Percentiles rank a stretch among this genome's conserved stretches.
Conservation (phyloP, 2,797 vertebrate species). For the Vipera latastei region DNA sequence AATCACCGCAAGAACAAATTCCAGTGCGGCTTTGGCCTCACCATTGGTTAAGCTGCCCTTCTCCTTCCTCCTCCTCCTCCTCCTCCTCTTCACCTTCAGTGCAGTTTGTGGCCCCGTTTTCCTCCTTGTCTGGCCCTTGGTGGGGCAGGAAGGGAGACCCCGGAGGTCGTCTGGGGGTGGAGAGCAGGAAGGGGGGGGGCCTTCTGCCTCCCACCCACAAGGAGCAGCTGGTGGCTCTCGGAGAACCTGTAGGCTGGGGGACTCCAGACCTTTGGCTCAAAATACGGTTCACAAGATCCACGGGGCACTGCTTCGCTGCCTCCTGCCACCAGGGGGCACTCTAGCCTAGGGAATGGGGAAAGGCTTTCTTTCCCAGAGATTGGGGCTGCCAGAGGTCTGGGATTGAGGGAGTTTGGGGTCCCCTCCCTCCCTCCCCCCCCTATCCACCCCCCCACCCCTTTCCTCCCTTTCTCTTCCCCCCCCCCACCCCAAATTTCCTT, state of each 20-base stretch:
- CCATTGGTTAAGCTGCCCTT: constrained; percentile 79
- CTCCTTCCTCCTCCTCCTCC: not conserved
- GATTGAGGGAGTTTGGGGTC: not conserved
- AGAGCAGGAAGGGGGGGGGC: not conserved
- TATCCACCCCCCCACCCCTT: not conserved
- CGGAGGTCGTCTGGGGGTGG: too few species aligned
- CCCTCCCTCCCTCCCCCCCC: not conserved
- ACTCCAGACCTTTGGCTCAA: not conserved
- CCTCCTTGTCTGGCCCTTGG: not conserved
- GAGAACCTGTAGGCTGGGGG: not conserved
- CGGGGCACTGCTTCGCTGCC: not conserved
- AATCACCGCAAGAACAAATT: constrained; percentile 94
- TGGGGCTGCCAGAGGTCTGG: not conserved
- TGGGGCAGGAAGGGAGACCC: not conserved
- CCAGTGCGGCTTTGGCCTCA: constrained; percentile 89
- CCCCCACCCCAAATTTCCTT: too few species aligned
- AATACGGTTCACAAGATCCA: not conserved
- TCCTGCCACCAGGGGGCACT: constrained; percentile 6
- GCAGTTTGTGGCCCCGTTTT: not conserved
- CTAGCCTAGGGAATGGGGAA: not conserved
- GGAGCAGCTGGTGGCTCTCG: not conserved
- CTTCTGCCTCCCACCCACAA: not conserved
- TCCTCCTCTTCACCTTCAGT: not conserved
- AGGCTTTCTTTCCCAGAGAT: too few species aligned
- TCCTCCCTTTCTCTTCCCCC: too few species aligned